Evolutionary conservation across 2,113 vertebrate genomes (phyloP).

Genomic region (Sminthopsis crassicaudata): DNA sequence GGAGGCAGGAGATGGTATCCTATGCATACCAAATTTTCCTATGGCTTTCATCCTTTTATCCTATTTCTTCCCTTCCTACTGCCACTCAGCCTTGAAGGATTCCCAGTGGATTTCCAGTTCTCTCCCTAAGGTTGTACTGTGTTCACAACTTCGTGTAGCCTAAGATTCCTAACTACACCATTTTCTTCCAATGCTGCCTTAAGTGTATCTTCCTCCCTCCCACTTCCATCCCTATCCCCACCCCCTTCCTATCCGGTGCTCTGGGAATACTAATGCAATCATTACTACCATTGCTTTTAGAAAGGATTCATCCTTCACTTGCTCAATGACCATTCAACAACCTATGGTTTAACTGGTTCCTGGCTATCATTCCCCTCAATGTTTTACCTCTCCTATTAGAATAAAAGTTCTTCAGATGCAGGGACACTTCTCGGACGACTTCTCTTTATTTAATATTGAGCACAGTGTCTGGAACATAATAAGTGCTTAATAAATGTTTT

Average conservation of each 20-base stretch:
- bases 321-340: background rate
- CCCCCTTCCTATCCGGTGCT: background rate
- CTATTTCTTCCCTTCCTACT: background rate
- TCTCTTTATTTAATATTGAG: background rate
- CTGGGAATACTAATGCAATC: background rate
- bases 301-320: background rate
- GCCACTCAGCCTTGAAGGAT: no score
- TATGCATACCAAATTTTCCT: background rate
- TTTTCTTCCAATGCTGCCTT: background rate
- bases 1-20: background rate
- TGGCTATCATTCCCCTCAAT: background rate
- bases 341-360: background rate
- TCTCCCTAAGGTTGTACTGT: background rate
- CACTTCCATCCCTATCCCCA: background rate
- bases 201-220: background rate
- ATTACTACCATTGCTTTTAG: background rate
- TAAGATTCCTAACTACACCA: background rate
- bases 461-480: background rate
- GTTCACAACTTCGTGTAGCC: background rate
- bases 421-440: no score
- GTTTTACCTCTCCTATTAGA: background rate
- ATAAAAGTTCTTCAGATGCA: background rate
- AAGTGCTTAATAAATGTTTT: background rate
- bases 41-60: background rate
- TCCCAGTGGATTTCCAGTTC: background rate